Percentiles rank a stretch among this genome's conserved stretches.
Conservation (phyloP, 2,797 vertebrate species). For the Aythya fuligula region DNA sequence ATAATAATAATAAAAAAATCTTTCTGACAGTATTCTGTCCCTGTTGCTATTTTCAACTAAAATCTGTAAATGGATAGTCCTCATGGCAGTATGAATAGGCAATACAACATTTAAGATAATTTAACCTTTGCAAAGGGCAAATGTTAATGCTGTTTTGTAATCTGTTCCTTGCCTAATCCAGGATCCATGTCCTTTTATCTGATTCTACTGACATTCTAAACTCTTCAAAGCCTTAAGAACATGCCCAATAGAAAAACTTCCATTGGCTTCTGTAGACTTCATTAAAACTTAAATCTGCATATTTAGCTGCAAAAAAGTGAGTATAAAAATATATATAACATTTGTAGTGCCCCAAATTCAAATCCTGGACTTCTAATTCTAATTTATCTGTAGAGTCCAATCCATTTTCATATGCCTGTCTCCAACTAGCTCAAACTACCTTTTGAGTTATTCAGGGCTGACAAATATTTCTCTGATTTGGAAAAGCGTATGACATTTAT, state of each 20-base stretch:
- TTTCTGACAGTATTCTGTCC: not conserved
- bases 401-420: not conserved
- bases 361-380: not conserved
- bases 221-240: not conserved
- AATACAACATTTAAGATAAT: not conserved
- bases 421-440: not conserved
- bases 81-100: not conserved
- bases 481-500: not conserved
- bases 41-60: not conserved
- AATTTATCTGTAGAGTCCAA: not conserved
- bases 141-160: constrained; percentile 42
- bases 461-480: not conserved
- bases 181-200: not conserved
- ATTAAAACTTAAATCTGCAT: not conserved
- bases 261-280: not conserved
- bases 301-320: not conserved
- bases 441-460: not conserved
- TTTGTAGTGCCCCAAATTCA: not conserved
- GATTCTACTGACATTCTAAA: not conserved
- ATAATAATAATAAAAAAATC: too few species aligned
- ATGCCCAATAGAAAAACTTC: not conserved
- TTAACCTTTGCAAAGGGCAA: constrained; percentile 43
- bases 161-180: constrained; percentile 7
- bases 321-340: not conserved
- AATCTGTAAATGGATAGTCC: not conserved